A percentile compares a stretch with the other conserved stretches of the same genome.
Conservation (phyloP, 2,113 vertebrate species). For the Vombatus ursinus region DNA sequence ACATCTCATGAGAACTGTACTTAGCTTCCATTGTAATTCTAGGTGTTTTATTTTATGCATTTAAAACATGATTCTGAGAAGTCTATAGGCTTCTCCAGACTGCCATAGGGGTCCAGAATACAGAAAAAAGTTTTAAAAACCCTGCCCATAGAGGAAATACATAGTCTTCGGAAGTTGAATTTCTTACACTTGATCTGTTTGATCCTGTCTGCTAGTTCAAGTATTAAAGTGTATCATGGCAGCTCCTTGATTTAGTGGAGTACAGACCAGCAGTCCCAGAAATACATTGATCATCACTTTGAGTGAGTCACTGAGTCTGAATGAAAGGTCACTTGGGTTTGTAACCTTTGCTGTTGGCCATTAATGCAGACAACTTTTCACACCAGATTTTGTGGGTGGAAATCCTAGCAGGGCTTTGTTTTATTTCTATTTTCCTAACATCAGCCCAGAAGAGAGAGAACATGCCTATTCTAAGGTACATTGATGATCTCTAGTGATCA, state of each 20-base stretch:
- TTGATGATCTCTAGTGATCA: slow-evolving; percentile 17
- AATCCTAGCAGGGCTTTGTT: slow-evolving; percentile 20
- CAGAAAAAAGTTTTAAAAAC: not conserved
- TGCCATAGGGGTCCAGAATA: not conserved
- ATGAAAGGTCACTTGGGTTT: slow-evolving; percentile 15
- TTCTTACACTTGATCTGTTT: not conserved
- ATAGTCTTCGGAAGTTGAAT: slow-evolving; percentile 21
- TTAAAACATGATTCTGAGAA: not conserved
- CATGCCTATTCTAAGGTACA: not conserved
- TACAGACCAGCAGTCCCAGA: not conserved
- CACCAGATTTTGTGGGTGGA: slow-evolving; percentile 13
- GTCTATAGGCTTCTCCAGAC: not conserved
- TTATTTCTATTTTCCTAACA: slow-evolving; percentile 39
- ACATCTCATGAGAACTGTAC: not conserved
- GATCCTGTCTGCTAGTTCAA: not conserved
- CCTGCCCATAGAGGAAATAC: slow-evolving; percentile 45
- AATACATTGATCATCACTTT: not conserved
- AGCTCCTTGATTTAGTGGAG: not conserved
- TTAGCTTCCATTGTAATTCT: not conserved
- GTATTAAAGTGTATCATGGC: not conserved
- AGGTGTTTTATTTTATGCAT: not conserved
- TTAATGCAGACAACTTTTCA: slow-evolving; percentile 27
- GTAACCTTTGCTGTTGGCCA: slow-evolving; percentile 34
- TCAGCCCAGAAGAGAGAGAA: not conserved
- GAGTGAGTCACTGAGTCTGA: not conserved